Base-by-base conservation (phyloP, 2,797 vertebrate genomes). In the Glossophaga mutica region DNA sequence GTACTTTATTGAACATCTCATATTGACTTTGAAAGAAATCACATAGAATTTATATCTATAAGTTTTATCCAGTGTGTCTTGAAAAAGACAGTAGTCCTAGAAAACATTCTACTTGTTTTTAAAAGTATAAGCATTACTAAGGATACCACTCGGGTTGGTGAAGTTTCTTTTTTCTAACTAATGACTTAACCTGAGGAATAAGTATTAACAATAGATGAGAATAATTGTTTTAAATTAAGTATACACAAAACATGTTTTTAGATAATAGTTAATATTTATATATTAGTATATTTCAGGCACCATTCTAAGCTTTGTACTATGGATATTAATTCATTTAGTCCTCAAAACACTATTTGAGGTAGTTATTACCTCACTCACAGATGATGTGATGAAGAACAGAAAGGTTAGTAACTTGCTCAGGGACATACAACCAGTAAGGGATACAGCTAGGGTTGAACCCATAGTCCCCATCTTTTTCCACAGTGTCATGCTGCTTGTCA, bases 161-260 rank as follows among this genome's bases (percentile, higher is more conserved):
- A 77, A 76, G 5, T 1, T 62, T 78, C 12, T 29, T 85, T 78
- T 62, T 34, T 26, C 29, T 55, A 7, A 42, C 37, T 77, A 59
- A 70, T 70, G 26, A 55, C 22, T 91, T 91, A 7, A 7, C 16
- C 5, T 87, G 26, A 55, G 34, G 9, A 11, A n/a, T 84, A 90
- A 62, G 3, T 90, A 48, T 59, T 91, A 89, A 87, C 62, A 95
- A 78, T 65, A 85, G 21, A 32, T 85, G 37, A 74, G 73, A 90
- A 84, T 87, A 83, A 59, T 68, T 78, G n/a, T 62, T 88, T 93
- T 92, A 50, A 65, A 71, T 94, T 85, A 82, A 86, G 86, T 94
- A 91, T 68, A 62, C 6, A 52, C 12, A 59, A 77, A 76, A 83
- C 9, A 55, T 48, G 5, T 87, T 82, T 95, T 90, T 73, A 83